Evolutionary conservation across 2,113 vertebrate species (phyloP).

Genomic region (Cyrtonyx montezumae): DNA sequence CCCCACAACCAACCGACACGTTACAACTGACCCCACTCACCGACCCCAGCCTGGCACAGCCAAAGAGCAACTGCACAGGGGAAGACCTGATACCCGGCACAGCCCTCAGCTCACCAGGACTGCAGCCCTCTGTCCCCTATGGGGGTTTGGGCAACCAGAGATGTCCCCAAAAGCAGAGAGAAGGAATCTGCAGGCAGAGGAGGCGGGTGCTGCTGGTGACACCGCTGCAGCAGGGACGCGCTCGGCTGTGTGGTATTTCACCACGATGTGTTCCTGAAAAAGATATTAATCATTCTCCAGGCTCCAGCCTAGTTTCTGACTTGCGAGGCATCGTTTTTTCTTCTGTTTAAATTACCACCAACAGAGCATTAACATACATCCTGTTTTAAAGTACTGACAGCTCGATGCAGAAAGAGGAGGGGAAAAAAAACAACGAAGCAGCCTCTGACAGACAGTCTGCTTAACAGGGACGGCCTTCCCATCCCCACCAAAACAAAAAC

Average conservation of each 20-base stretch:
- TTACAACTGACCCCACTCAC: neutral
- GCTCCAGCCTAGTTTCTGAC: neutral
- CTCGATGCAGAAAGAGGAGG: rapidly evolving
- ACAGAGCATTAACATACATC: neutral
- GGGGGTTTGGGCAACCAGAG: neutral
- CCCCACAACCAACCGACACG: neutral
- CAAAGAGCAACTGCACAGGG: neutral
- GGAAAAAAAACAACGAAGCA: neutral
- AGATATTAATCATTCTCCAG: slow-evolving; percentile 37
- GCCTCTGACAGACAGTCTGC: neutral
- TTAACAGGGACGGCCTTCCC: neutral
- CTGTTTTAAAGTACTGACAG: neutral
- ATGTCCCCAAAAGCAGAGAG: neutral
- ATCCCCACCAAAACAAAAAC: neutral
- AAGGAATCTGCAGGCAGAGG: neutral
- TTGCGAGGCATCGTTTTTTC: neutral
- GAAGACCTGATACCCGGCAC: neutral
- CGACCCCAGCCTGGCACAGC: neutral
- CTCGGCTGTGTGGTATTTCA: neutral
- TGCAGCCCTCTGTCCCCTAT: neutral
- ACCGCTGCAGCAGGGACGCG: neutral
- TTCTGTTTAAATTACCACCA: slow-evolving; percentile 41
- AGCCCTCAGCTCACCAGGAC: neutral
- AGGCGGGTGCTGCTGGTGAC: neutral
- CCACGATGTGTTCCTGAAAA: neutral